Conservation (phyloP, 1,140 invertebrate species). For the Cheumatopsyche charites region DNA sequence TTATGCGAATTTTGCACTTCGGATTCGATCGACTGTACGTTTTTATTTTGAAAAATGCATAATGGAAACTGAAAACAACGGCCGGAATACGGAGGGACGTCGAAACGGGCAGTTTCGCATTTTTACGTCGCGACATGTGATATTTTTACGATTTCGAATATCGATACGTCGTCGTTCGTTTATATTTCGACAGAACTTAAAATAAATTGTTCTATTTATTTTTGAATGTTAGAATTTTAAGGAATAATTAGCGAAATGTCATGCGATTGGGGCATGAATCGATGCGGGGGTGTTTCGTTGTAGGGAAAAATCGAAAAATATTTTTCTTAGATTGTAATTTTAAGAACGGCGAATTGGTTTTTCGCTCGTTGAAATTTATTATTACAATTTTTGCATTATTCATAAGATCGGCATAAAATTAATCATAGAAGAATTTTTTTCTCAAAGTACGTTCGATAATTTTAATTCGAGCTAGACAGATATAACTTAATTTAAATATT, state of each 20-base stretch:
- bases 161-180: conserved; percentile 45
- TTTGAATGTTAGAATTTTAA: too few species aligned
- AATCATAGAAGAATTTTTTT: neutral
- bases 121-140: conserved; percentile 46
- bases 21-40: neutral
- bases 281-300: too few species aligned
- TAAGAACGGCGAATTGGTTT: conserved; percentile 12
- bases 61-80: conserved; percentile 29
- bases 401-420: conserved; percentile 18
- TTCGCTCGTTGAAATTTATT: neutral
- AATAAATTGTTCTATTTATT: neutral
- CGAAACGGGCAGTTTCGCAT: conserved; percentile 29
- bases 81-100: conserved; percentile 24
- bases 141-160: conserved; percentile 48
- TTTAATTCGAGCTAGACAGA: neutral
- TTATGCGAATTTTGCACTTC: too few species aligned
- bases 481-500: too few species aligned
- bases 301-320: neutral
- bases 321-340: conserved; percentile 1
- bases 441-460: neutral
- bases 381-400: conserved; percentile 24
- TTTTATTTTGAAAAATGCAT: conserved; percentile 35
- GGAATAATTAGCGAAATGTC: too few species aligned
- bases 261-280: too few species aligned
- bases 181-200: neutral